Conservation (phyloP, 1,140 invertebrate species). For the Homalodisca vitripennis region DNA sequence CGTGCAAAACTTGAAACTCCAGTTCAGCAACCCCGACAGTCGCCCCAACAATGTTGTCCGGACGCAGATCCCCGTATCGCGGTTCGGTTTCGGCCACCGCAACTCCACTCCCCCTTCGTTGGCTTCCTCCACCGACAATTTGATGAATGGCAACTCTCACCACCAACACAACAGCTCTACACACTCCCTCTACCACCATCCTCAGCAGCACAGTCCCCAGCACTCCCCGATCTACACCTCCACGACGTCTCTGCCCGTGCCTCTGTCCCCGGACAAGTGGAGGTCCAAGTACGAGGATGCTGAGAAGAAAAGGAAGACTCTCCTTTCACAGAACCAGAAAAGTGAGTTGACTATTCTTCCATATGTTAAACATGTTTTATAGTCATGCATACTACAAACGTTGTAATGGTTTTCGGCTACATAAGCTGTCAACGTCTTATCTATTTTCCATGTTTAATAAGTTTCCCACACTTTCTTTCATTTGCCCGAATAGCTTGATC, state of each 20-base stretch:
- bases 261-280: conserved; percentile 57
- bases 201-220: background rate
- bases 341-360: conserved; percentile 55
- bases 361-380: too few species aligned
- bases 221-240: background rate
- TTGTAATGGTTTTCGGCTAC: too few species aligned
- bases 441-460: background rate
- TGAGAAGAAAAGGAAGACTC: conserved; percentile 61
- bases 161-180: background rate
- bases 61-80: conserved; percentile 23
- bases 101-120: conserved; percentile 13
- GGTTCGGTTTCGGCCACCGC: conserved; percentile 25
- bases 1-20: conserved; percentile 2
- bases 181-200: conserved; percentile 17
- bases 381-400: too few species aligned
- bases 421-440: too few species aligned
- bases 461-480: too few species aligned
- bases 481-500: too few species aligned
- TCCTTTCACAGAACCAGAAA: conserved; percentile 64
- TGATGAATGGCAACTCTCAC: background rate
- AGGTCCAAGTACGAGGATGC: conserved; percentile 65
- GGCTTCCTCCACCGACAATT: background rate
- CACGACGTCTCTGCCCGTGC: conserved; percentile 35
- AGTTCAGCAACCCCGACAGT: background rate
- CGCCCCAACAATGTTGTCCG: background rate